Conservation (phyloP, 2,113 vertebrate species). For the Ancistrus triradiatus region DNA sequence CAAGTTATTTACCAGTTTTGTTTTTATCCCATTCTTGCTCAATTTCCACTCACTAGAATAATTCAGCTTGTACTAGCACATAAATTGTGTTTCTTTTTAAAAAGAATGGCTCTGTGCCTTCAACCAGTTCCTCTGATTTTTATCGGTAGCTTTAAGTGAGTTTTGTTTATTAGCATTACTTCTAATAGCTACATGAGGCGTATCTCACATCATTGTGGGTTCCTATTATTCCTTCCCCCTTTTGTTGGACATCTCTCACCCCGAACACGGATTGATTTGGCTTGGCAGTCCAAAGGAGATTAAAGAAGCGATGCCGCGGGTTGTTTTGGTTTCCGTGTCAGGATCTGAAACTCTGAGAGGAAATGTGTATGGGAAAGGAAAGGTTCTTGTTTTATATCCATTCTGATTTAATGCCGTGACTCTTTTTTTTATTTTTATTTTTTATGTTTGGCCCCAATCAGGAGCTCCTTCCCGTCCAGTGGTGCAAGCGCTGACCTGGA, state of each 20-base stretch:
- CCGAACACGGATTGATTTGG: constrained; percentile 52
- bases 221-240: constrained; percentile 50
- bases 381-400: constrained; percentile 47
- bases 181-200: no score
- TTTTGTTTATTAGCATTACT: no score
- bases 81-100: no score
- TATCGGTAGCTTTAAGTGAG: no score
- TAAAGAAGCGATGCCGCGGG: constrained; percentile 37
- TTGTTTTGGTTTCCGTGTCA: constrained; percentile 45
- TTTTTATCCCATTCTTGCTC: no score
- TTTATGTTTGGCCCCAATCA: constrained; percentile 52
- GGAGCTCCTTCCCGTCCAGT: constrained; percentile 51
- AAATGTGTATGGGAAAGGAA: constrained; percentile 48
- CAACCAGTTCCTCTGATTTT: no score
- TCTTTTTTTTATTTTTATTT: constrained; percentile 33
- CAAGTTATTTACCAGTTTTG: no score
- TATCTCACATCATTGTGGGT: constrained; percentile 13
- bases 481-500: constrained; percentile 29
- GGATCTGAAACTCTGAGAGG: constrained; percentile 35
- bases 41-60: no score
- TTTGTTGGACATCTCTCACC: constrained; percentile 8
- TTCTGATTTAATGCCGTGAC: neutral
- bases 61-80: no score
- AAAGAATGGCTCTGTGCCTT: no score
- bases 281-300: constrained; percentile 52